Percentiles rank a stretch among this genome's conserved stretches.
Evolutionary conservation across 1,140 invertebrate species (phyloP).

Genomic region (Dreissena rostriformis): DNA sequence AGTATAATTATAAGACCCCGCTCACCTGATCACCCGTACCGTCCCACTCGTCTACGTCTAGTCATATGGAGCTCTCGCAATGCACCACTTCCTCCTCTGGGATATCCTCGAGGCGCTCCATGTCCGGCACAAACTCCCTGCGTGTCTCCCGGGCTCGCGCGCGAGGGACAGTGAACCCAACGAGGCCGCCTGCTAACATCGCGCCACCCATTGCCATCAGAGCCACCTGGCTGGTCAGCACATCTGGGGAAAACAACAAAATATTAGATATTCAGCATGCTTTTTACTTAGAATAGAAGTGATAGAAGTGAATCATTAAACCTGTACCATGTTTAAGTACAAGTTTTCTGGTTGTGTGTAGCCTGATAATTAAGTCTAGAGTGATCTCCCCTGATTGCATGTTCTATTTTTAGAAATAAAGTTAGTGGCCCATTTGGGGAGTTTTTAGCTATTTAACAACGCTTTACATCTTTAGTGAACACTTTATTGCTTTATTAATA

Average conservation of each 20-base stretch:
- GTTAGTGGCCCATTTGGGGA: conserved; percentile 10
- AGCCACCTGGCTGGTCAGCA: conserved; percentile 91
- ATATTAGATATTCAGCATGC: background rate
- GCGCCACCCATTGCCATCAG: conserved; percentile 95
- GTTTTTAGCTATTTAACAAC: conserved; percentile 18
- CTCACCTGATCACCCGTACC: conserved; percentile 26
- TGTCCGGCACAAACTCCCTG: conserved; percentile 47
- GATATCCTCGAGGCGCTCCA: conserved; percentile 37
- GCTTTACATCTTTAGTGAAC: conserved; percentile 14
- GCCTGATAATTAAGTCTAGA: no score
- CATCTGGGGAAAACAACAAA: conserved; percentile 82
- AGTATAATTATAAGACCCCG: background rate
- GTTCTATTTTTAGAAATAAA: conserved; percentile 41
- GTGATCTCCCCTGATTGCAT: background rate
- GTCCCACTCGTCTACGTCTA: conserved; percentile 33
- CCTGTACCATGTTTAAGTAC: no score
- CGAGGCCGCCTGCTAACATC: conserved; percentile 91
- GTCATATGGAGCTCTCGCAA: no score
- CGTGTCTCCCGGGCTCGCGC: conserved; percentile 56
- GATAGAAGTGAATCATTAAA: no score
- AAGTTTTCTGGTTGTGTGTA: no score
- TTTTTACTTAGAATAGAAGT: no score
- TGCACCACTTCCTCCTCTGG: conserved; percentile 39
- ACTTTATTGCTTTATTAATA: conserved; percentile 44
- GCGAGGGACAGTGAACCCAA: conserved; percentile 89